Evolutionary conservation across 92 coral and sea anemone species (phyloP), one percentile per base, ranked within the genome.

Genomic region (Epizoanthus ramosus): DNA sequence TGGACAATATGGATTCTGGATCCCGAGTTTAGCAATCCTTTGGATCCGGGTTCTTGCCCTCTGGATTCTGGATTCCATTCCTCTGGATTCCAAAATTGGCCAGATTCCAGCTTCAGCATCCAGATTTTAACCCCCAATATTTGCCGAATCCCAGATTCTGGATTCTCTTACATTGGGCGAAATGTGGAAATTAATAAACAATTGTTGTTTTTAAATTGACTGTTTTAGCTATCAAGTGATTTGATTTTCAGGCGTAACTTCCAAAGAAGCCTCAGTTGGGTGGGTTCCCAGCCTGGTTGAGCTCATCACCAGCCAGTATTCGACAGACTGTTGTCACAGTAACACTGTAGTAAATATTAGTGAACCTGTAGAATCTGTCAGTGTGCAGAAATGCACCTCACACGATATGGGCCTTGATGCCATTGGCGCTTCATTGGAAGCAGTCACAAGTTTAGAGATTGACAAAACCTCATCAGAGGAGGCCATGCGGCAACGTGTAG

Each of bases 281-380:
- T 60, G 64, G 6, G 82, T 77, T 63, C 82, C 82, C 22, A 19
- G 70, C 22, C 71, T 77, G 22, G 70, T 18, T 12, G 71, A 77
- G 41, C 63, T 77, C 71, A 45, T 60, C 17, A 60, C 22, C 17
- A 43, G 18, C 23, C 82, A 77, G 58, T 39, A 22, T 57, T 52
- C 65, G 6, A 10, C 17, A 23, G 28, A 56, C 15, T 7, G 16
- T 61, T 24, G 68, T 19, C 21, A 23, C 24, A 76, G 17, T n/a
- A 2, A 59, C 57, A 43, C 14, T 14, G 47, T 8, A 61, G 2
- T 61, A 8, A 37, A 21, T n/a, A 6, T 5, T 19, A 39, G 10
- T 23, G 68, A 61, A 21, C 13, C 43, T 77, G 50, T 54, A 41
- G 41, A 24, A 23, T 57, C 16, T 76, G 37, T 12, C 25, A 47